Evolutionary conservation across 2,797 vertebrate species (phyloP).

Genomic region (Coranthus polyacanthus): DNA sequence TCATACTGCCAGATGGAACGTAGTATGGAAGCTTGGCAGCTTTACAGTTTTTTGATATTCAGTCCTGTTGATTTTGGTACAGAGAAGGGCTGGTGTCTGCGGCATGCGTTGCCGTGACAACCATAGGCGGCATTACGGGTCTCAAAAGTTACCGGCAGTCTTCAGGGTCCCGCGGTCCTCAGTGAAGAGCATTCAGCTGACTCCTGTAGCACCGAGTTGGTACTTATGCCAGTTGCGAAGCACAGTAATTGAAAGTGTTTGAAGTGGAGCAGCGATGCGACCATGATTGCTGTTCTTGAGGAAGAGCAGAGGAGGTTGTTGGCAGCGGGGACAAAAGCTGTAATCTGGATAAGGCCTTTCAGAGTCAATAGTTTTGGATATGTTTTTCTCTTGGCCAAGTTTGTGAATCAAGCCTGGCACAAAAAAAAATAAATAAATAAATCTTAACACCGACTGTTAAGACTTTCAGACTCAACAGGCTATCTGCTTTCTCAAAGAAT

Average conservation of each 20-base stretch:
- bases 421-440: not conserved
- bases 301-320: slow-evolving; percentile 33
- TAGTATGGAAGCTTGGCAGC: slow-evolving; percentile 24
- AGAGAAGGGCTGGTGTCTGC: slow-evolving; percentile 19
- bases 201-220: slow-evolving; percentile 13
- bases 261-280: slow-evolving; percentile 14
- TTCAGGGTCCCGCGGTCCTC: slow-evolving; percentile 33
- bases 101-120: slow-evolving; percentile 49
- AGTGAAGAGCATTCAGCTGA: slow-evolving; percentile 18
- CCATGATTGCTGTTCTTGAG: slow-evolving; percentile 35
- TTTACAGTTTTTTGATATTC: slow-evolving; percentile 30
- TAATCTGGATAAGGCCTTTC: slow-evolving; percentile 23
- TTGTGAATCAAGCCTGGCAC: slow-evolving; percentile 16
- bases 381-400: slow-evolving; percentile 15
- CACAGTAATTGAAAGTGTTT: slow-evolving; percentile 41
- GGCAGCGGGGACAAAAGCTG: slow-evolving; percentile 31
- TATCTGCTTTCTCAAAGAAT: slow-evolving; percentile 5
- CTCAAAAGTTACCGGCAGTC: slow-evolving; percentile 42
- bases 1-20: slow-evolving; percentile 13
- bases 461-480: slow-evolving; percentile 19
- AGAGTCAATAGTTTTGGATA: slow-evolving; percentile 14
- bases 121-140: slow-evolving; percentile 9
- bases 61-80: slow-evolving; percentile 29
- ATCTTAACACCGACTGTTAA: slow-evolving; percentile 15
- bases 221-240: slow-evolving; percentile 21